phyloP scores from a whole-genome alignment of 2,888 invertebrate genomes.

The Phrixothrix hirtus region DNA sequence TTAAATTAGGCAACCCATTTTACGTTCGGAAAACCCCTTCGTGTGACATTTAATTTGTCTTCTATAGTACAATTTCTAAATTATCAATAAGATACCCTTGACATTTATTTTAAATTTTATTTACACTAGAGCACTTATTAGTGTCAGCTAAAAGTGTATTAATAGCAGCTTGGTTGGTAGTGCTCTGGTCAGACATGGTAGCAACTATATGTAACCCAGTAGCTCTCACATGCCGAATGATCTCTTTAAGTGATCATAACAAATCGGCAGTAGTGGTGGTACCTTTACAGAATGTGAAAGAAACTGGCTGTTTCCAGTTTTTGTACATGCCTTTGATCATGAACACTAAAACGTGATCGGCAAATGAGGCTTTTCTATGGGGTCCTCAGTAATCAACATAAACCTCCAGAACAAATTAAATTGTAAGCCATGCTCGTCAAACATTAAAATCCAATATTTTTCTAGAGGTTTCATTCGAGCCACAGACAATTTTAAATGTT shows the following conservation, averaged over 20 bases:
- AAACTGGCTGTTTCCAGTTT: slow-evolving; percentile 11
- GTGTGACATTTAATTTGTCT: too few relatives aligned
- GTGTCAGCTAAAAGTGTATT: slow-evolving; percentile 12
- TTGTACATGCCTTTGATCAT: slow-evolving; percentile 28
- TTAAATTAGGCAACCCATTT: too few relatives aligned
- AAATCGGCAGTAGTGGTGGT: slow-evolving; percentile 1
- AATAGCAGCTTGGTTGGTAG: slow-evolving; percentile 18
- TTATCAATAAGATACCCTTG: too few relatives aligned
- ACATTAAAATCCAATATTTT: slow-evolving; percentile 1
- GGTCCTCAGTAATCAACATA: background rate
- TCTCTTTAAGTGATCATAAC: background rate
- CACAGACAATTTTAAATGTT: slow-evolving; percentile 2
- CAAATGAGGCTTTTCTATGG: slow-evolving; percentile 20
- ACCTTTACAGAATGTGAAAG: slow-evolving; percentile 10
- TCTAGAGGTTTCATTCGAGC: background rate
- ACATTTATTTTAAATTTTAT: slow-evolving; percentile 5
- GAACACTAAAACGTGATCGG: slow-evolving; percentile 39
- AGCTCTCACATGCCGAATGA: background rate
- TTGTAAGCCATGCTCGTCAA: slow-evolving; percentile 2
- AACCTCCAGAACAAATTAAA: slow-evolving; percentile 1
- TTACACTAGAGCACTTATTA: background rate
- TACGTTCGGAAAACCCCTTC: too few relatives aligned
- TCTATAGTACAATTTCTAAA: too few relatives aligned
- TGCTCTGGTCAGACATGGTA: slow-evolving; percentile 14
- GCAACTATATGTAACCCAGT: slow-evolving; percentile 13